These are phyloP conservation scores for Athene cunicularia DNA, from an alignment of 2,113 vertebrate species.

Conservation along the genomic window DNA sequence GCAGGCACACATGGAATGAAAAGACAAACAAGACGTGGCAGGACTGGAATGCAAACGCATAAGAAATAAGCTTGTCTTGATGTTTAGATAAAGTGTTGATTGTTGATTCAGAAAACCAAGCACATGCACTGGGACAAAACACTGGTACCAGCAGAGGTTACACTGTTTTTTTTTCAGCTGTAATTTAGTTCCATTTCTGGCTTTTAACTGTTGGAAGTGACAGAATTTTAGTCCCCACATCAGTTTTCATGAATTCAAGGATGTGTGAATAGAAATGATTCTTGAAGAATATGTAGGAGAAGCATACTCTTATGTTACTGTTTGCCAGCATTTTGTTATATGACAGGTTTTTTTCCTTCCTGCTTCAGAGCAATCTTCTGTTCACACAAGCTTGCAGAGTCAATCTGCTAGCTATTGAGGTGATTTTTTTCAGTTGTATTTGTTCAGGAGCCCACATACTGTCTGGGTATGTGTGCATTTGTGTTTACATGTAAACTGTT, in stretches of 20 bases:
- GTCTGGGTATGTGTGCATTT: neutral
- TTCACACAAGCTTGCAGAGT: neutral
- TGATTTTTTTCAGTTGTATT: neutral
- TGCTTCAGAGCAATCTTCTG: neutral
- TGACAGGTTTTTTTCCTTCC: neutral
- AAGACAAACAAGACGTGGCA: neutral
- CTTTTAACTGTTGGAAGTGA: neutral
- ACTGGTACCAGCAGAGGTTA: neutral
- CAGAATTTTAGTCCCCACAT: neutral
- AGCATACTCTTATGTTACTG: neutral
- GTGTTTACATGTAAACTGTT: neutral
- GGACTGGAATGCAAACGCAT: neutral
- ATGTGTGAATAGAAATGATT: neutral
- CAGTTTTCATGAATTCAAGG: neutral
- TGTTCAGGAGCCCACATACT: neutral
- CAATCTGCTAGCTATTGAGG: neutral
- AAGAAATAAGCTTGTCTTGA: neutral
- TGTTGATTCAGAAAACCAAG: neutral
- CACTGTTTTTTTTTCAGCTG: neutral
- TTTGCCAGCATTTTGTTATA: neutral
- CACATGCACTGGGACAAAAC: neutral
- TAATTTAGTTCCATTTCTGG: neutral
- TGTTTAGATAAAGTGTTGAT: neutral
- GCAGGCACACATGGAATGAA: neutral
- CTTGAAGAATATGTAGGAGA: neutral